phyloP scores from a whole-genome alignment of 2,797 vertebrate genomes.

The Uromys caudimaculatus region DNA sequence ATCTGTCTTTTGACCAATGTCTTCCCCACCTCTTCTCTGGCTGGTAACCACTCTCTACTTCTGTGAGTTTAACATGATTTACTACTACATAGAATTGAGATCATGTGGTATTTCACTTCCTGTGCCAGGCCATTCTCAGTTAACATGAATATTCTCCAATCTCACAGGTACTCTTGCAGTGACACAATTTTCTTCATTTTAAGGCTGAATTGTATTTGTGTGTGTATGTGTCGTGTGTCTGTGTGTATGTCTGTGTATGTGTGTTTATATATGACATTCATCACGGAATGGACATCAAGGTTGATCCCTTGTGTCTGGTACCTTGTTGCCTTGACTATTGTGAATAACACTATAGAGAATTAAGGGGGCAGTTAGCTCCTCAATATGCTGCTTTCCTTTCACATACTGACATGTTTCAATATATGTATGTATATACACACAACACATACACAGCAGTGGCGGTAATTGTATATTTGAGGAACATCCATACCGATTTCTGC shows the following conservation, averaged over 20 bases:
- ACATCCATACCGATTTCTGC: neutral
- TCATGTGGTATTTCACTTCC: neutral
- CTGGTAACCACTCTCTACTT: neutral
- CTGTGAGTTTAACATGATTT: neutral
- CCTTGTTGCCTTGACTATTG: neutral
- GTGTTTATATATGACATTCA: too few relatives aligned
- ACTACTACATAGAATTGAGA: neutral
- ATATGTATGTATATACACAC: neutral
- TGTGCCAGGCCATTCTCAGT: neutral
- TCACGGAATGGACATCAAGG: neutral
- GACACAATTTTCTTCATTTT: neutral
- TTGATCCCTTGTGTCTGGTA: neutral
- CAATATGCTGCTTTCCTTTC: neutral
- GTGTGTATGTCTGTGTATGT: neutral
- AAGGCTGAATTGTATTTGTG: neutral
- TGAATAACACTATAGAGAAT: neutral
- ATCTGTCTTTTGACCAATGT: neutral
- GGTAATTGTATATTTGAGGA: neutral
- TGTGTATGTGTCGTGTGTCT: neutral
- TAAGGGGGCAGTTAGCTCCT: neutral
- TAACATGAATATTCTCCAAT: neutral
- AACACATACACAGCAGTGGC: neutral
- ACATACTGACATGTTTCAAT: neutral
- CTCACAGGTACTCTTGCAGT: neutral
- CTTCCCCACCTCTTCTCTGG: neutral